A percentile compares a stretch with the other conserved stretches of the same genome.
phyloP scores from a whole-genome alignment of 2,113 vertebrate species.

The Myanophis thanlyinensis region DNA sequence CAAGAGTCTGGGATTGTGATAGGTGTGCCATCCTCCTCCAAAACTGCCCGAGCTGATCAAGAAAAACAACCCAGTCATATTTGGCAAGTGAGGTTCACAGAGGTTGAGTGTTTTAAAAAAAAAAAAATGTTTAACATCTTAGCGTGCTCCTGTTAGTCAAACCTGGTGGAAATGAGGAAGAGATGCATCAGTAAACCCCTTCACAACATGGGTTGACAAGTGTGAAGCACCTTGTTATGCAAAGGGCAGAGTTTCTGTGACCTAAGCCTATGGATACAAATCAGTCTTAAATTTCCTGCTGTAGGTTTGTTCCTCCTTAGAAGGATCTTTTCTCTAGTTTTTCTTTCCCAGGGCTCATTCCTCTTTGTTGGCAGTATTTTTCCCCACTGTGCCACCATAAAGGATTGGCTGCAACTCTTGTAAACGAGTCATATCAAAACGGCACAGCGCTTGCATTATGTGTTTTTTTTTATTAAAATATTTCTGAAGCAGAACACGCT shows the following conservation, averaged over 20 bases:
- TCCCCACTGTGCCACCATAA: neutral
- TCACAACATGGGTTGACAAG: neutral
- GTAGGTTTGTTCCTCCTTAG: neutral
- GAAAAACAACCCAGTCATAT: neutral
- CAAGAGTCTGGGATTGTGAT: neutral
- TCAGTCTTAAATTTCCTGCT: neutral
- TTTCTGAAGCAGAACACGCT: constrained; percentile 12
- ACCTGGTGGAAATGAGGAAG: neutral
- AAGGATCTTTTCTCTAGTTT: neutral
- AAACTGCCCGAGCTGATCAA: neutral
- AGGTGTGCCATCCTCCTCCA: neutral
- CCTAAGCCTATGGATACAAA: neutral
- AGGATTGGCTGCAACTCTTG: neutral
- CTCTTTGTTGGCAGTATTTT: neutral
- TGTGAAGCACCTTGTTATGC: neutral
- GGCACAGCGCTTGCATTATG: neutral
- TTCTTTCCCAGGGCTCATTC: neutral
- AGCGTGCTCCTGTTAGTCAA: neutral
- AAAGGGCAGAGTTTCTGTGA: neutral
- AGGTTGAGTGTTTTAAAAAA: neutral
- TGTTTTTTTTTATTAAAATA: constrained; percentile 31
- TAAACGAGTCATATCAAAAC: neutral
- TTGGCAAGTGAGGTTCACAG: neutral
- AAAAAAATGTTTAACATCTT: neutral
- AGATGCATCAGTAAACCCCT: neutral